Base-by-base conservation (phyloP, 1,140 invertebrate genomes). In the Calosoma granatense region DNA sequence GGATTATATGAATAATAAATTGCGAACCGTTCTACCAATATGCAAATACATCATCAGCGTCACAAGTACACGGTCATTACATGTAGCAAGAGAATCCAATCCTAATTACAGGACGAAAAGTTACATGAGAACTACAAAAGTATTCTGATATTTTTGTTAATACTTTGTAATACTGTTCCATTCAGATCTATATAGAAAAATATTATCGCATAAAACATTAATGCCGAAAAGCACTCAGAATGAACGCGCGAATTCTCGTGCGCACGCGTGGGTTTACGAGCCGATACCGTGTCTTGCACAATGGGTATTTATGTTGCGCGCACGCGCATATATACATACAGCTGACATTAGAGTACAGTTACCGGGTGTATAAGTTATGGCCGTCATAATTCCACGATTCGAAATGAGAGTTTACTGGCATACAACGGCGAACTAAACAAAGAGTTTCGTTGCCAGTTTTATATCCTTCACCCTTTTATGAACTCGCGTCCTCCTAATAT, bases 401-500 rank as follows among this genome's bases (percentile, higher is more conserved):
- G 41, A 36, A 17, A 47, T 47, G 9, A 47, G 9, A 47, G 41
- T 47, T 47, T 47, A 47, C 15, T 6, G 41, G 6, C 4, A 17
- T 47, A 17, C 6, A 9, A 17, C 9, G 9, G 41, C 17, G 41
- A 12, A 17, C 17, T 47, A 47, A 47, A 47, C 41, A 47, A 47
- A 47, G 41, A 17, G 6, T 17, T 11, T 17, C 9, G 17, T 4
- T 17, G 41, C 17, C 15, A 17, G 6, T 12, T 9, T 12, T 47
- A 12, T 47, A 12, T 47, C 41, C 41, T 47, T 47, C 4, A 9
- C 17, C 17, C 17, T 47, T 63, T 63, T 59, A 60, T 63, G 53
- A 63, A 63, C 59, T 63, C 61, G 23, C 53, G 41, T 9, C 41
- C 41, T 12, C 54, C 41, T 47, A 55, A 56, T 56, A 56, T 59